Conservation (phyloP, 2,888 invertebrate species). For the Osedax frankpressi region DNA sequence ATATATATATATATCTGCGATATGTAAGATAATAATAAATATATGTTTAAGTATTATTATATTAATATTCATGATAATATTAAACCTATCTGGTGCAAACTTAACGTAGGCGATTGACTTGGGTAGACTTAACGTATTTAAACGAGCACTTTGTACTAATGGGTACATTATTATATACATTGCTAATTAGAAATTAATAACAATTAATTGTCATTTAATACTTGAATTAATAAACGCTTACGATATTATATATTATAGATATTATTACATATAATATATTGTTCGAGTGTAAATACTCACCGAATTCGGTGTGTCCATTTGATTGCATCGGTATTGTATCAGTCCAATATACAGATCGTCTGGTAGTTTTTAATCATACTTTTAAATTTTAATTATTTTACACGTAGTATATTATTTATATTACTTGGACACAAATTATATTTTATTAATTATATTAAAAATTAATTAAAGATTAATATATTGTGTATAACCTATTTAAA, state of each 20-base stretch:
- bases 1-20: not conserved
- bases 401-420: too few relatives aligned
- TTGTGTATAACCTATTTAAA: too few relatives aligned
- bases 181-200: not conserved
- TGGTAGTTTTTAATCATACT: too few relatives aligned
- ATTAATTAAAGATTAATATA: too few relatives aligned
- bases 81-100: not conserved
- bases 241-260: not conserved
- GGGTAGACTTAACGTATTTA: not conserved
- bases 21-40: too few relatives aligned
- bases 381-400: too few relatives aligned
- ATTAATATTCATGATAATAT: too few relatives aligned
- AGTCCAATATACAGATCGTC: not conserved
- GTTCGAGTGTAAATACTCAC: not conserved
- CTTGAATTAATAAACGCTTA: too few relatives aligned
- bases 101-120: not conserved
- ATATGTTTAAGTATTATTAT: too few relatives aligned
- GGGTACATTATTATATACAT: not conserved
- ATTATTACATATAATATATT: not conserved
- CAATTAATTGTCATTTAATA: too few relatives aligned
- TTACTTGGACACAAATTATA: too few relatives aligned
- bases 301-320: not conserved
- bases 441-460: too few relatives aligned
- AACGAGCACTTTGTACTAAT: not conserved
- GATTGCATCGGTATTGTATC: not conserved